phyloP scores from a whole-genome alignment of 2,797 vertebrate species.

The Epinephelus malabaricus region DNA sequence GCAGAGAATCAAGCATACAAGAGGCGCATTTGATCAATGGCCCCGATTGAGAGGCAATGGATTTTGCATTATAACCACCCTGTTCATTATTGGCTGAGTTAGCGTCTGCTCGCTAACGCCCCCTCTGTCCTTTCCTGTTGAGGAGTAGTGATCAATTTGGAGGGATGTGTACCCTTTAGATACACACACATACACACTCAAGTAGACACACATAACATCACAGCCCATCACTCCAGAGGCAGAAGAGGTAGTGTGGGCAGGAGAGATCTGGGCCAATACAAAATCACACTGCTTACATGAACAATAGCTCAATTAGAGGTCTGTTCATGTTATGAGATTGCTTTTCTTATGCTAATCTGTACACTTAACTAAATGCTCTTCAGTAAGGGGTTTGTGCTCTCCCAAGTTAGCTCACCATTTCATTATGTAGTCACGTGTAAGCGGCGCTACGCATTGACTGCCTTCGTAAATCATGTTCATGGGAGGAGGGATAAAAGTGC shows the following conservation, averaged over 20 bases:
- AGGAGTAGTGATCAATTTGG: conserved; percentile 75
- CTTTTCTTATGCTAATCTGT: conserved; percentile 82
- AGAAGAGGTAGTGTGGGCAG: conserved; percentile 22
- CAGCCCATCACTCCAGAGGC: conserved; percentile 44
- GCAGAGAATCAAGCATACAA: conserved; percentile 66
- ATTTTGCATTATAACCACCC: conserved; percentile 81
- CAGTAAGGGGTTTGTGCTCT: conserved; percentile 54
- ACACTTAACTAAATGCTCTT: conserved; percentile 80
- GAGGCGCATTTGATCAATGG: conserved; percentile 76
- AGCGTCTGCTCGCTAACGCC: conserved; percentile 70
- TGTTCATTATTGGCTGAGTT: conserved; percentile 81
- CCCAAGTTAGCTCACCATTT: conserved; percentile 74
- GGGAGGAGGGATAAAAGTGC: conserved; percentile 69
- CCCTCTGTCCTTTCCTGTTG: conserved; percentile 71
- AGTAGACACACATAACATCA: conserved; percentile 34
- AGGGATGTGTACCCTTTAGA: conserved; percentile 54
- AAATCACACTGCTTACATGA: conserved; percentile 74
- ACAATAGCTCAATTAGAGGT: conserved; percentile 81
- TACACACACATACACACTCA: conserved; percentile 12
- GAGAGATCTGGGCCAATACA: conserved; percentile 42
- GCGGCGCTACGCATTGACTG: conserved; percentile 59
- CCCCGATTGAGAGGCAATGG: conserved; percentile 78
- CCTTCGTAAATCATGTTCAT: conserved; percentile 75
- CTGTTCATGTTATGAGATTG: conserved; percentile 77
- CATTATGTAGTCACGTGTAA: conserved; percentile 73